Conservation (phyloP, 1,140 invertebrate species). For the Apis florea region DNA sequence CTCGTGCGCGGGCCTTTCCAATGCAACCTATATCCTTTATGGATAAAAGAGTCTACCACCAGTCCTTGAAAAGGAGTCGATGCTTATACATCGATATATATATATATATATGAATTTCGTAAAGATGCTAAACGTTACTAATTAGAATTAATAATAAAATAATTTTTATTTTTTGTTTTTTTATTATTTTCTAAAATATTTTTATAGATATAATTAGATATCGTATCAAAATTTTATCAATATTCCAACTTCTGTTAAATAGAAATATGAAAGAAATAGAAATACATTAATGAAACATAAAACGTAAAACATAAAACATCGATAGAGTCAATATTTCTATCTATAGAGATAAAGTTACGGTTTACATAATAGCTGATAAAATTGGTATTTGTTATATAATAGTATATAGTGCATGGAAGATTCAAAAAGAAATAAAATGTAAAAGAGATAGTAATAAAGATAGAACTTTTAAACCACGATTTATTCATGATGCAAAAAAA, state of each 20-base stretch:
- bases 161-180: too few species aligned
- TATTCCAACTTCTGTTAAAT: too few species aligned
- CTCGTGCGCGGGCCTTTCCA: background rate
- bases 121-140: background rate
- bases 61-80: background rate
- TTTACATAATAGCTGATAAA: background rate
- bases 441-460: background rate
- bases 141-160: too few species aligned
- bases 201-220: too few species aligned
- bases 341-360: background rate
- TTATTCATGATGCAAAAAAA: background rate
- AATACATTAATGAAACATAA: background rate
- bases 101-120: too few species aligned
- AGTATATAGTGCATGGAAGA: background rate
- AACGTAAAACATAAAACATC: background rate
- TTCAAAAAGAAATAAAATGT: background rate
- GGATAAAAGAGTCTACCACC: constrained; percentile 1
- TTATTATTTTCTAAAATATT: too few species aligned
- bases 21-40: constrained; percentile 16
- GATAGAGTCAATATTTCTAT: background rate
- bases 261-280: too few species aligned
- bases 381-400: background rate
- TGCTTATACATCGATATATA: background rate
- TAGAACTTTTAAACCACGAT: background rate
- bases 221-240: too few species aligned